These are phyloP conservation scores for Amphipyra berbera DNA, from an alignment of 2,888 invertebrate genomes.

Conservation along the genomic window DNA sequence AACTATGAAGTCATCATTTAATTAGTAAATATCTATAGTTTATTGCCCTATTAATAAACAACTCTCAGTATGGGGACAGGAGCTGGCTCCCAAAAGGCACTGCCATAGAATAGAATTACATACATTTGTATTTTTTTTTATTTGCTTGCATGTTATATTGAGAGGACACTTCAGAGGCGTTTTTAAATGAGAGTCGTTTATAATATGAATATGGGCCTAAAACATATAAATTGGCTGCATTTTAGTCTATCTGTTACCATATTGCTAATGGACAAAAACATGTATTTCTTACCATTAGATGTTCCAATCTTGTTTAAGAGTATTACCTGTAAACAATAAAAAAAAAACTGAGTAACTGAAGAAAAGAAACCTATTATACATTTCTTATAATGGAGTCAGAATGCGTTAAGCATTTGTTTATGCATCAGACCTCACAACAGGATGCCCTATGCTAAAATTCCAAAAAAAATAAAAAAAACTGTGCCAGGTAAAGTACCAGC, in stretches of 20 bases:
- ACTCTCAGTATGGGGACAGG: too few relatives aligned
- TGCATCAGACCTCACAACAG: slow-evolving; percentile 83
- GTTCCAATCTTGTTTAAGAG: not conserved
- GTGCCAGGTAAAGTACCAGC: slow-evolving; percentile 25
- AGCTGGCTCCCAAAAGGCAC: too few relatives aligned
- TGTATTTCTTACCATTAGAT: not conserved
- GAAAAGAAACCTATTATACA: not conserved
- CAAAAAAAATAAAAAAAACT: slow-evolving; percentile 51
- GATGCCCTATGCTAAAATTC: slow-evolving; percentile 79
- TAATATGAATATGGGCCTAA: too few relatives aligned
- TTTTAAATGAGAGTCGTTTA: too few relatives aligned
- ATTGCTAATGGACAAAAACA: not conserved
- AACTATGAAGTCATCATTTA: slow-evolving; percentile 76
- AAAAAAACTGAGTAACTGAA: not conserved
- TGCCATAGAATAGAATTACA: too few relatives aligned
- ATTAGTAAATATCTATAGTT: not conserved
- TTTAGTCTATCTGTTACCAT: not conserved
- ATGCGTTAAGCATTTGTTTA: slow-evolving; percentile 66
- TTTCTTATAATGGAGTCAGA: slow-evolving; percentile 64
- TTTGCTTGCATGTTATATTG: too few relatives aligned
- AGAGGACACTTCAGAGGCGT: too few relatives aligned
- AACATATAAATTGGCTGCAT: too few relatives aligned
- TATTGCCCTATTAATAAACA: too few relatives aligned
- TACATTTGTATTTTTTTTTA: too few relatives aligned
- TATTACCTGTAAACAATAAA: slow-evolving; percentile 36